phyloP scores from a whole-genome alignment of 2,113 vertebrate genomes.

The Scophthalmus maximus region DNA sequence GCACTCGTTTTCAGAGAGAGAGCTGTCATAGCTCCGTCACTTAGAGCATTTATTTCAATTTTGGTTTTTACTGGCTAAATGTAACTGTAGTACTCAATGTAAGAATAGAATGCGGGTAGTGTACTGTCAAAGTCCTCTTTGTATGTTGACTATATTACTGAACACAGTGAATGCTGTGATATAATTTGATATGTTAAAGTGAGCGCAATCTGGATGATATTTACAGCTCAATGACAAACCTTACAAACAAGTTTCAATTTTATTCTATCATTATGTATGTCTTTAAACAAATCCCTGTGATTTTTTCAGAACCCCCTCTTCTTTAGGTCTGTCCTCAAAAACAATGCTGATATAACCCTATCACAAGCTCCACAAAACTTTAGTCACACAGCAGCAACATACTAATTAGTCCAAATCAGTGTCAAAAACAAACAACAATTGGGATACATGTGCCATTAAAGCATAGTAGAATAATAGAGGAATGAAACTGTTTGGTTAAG shows the following conservation, averaged over 20 bases:
- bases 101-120: constrained; percentile 33
- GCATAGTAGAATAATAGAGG: background rate
- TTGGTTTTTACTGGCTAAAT: constrained; percentile 54
- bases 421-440: too few relatives aligned
- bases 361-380: too few relatives aligned
- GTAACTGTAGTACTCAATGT: constrained; percentile 27
- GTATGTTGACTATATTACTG: constrained; percentile 7
- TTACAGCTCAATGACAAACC: too few relatives aligned
- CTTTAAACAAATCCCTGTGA: too few relatives aligned
- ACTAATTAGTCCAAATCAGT: too few relatives aligned
- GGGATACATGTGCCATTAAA: background rate
- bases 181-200: background rate
- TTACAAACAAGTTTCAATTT: too few relatives aligned
- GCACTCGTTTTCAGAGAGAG: constrained; percentile 48
- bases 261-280: too few relatives aligned
- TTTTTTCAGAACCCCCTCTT: too few relatives aligned
- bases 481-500: background rate
- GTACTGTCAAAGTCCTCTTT: constrained; percentile 29
- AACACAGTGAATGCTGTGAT: background rate
- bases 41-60: constrained; percentile 55
- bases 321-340: too few relatives aligned
- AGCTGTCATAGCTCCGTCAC: constrained; percentile 46
- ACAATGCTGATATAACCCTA: too few relatives aligned
- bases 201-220: too few relatives aligned
- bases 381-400: too few relatives aligned